Evolutionary conservation across 2,797 vertebrate genomes (phyloP), one percentile per base, ranked within the genome.

Genomic region (Selene dorsalis): DNA sequence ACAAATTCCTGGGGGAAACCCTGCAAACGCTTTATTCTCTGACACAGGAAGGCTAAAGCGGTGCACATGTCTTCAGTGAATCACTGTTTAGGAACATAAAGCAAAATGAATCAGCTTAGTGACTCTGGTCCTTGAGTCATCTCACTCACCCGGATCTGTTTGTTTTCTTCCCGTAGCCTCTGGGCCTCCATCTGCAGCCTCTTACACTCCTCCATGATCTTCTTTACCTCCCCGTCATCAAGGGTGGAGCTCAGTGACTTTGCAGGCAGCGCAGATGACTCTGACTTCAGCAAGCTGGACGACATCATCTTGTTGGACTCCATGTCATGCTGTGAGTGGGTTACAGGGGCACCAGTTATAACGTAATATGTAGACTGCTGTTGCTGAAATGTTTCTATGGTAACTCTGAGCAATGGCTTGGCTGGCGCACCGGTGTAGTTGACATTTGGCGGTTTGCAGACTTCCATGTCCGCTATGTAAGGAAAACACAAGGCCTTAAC

Each of bases 161-260:
- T 97, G 95, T 97, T 98, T 95, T 99, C 98, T 93, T 99, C 98
- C 91, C 96, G 96, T 93, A 99, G 96, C 94, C 98, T 95, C 93
- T 99, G 98, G 78, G 99, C 95, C 91, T 99, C 97, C 80, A 95
- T 93, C 91, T 99, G 98, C 94, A 99, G 95, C 94, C 96, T 95
- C 96, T 96, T 97, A 87, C 96, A 98, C 57, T 99, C 97, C 81
- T 99, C 98, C 97, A 97, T 96, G 93, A 99, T 94, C 94, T 96
- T 98, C 95, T 97, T 98, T 74, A 97, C 96, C 90, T 98, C 98
- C 2, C 93, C 89, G 57, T 99, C 97, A 82, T 99, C 98, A 83
- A 98, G 91, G 90, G 96, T 96, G 87, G 97, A 96, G 89, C 96
- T 96, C 95, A 96, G 83, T 75, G 96, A 95, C 94, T 98, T 99